These are phyloP conservation scores for Drosophila nikananu DNA, from an alignment of 1,140 invertebrate genomes.

Conservation along the genomic window DNA sequence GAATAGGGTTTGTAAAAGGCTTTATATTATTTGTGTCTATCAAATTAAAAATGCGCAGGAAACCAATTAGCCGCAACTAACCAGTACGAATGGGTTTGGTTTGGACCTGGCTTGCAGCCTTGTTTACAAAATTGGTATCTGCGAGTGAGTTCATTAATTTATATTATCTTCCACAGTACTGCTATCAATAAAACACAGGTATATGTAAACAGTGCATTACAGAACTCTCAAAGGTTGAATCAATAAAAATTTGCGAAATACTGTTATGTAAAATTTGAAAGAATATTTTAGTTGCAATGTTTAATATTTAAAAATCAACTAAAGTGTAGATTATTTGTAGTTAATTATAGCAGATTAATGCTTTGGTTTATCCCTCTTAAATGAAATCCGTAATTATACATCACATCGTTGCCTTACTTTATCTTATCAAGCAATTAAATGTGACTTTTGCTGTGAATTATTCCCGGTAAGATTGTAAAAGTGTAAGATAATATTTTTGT, in stretches of 20 bases:
- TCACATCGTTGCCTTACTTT: not conserved
- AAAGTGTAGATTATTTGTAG: too few species aligned
- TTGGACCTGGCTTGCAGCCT: slow-evolving; percentile 14
- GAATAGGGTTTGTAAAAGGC: not conserved
- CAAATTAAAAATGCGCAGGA: not conserved
- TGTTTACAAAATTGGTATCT: slow-evolving; percentile 16
- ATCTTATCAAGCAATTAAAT: slow-evolving; percentile 17
- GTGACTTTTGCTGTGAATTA: not conserved
- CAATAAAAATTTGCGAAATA: too few species aligned
- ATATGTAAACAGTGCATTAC: not conserved
- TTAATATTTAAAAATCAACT: not conserved
- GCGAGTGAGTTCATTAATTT: slow-evolving; percentile 17
- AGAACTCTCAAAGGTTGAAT: not conserved
- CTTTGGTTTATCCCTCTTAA: not conserved
- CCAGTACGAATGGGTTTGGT: slow-evolving; percentile 7
- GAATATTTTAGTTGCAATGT: not conserved
- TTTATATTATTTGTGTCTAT: not conserved
- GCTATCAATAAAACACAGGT: slow-evolving; percentile 8
- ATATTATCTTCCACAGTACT: slow-evolving; percentile 4
- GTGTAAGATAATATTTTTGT: not conserved
- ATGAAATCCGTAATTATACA: slow-evolving; percentile 7
- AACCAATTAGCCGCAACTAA: slow-evolving; percentile 12
- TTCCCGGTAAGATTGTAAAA: not conserved
- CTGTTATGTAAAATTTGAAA: not conserved
- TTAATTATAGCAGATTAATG: not conserved